These are phyloP conservation scores for Zaprionus vittiger DNA, from an alignment of 1,140 invertebrate species.

Conservation along the genomic window DNA sequence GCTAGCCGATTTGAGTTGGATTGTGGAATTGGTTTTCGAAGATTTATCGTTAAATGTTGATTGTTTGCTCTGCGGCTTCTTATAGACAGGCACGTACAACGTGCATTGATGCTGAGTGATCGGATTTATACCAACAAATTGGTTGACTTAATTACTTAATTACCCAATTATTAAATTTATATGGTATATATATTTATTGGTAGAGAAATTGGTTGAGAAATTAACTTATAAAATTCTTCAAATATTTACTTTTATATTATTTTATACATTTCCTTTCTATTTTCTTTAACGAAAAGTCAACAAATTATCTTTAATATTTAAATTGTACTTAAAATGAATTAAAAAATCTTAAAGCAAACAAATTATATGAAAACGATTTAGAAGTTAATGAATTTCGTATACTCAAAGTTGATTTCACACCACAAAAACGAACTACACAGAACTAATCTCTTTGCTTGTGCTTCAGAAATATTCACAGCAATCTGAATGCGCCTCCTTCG, in stretches of 20 bases:
- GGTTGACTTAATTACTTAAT: conserved; percentile 5
- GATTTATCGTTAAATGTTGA: conserved; percentile 34
- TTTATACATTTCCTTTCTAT: no score
- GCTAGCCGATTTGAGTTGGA: conserved; percentile 47
- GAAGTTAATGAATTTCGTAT: neutral
- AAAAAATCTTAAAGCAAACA: neutral
- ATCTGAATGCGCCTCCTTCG: neutral
- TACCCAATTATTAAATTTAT: conserved; percentile 1
- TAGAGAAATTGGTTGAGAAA: neutral
- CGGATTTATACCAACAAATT: conserved; percentile 1
- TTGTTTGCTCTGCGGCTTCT: conserved; percentile 30
- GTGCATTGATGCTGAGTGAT: neutral
- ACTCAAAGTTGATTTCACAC: conserved; percentile 11
- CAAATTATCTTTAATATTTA: neutral
- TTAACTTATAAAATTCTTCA: no score
- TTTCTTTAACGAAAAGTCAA: neutral
- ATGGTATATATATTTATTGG: neutral
- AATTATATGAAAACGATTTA: neutral
- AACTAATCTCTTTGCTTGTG: conserved; percentile 23
- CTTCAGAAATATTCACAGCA: conserved; percentile 40
- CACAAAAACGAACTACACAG: conserved; percentile 23
- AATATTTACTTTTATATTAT: no score
- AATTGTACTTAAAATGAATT: neutral
- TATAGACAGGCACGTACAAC: conserved; percentile 3
- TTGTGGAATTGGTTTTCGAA: conserved; percentile 42